Base-by-base conservation (phyloP, 2,797 vertebrate species). In the Bovichtus diacanthus region DNA sequence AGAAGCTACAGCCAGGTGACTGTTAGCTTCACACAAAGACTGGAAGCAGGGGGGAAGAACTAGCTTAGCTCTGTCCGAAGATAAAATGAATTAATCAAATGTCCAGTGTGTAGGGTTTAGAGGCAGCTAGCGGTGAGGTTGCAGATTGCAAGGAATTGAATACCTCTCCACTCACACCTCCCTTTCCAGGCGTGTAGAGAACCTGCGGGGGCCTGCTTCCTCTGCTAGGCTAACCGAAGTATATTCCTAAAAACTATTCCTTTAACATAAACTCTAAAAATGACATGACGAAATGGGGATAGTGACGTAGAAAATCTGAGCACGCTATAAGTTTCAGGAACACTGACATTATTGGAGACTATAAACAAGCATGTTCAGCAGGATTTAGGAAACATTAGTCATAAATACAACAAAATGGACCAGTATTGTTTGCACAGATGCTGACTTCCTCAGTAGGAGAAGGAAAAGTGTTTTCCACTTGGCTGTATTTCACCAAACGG, bases 351-450 rank as follows among this genome's bases (percentile, higher is more conserved):
- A 38, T 7, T 60, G 81, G 77, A 84, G 81, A 90, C 73, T 64
- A 74, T 62, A 75, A 23, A 70, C 43, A 50, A 67, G 65, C 58
- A 58, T 74, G 21, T 76, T 71, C 59, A 74, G 56, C 63, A 70
- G 70, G 23, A 74, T 78, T 79, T 53, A 77, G 61, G 70, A 76
- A 80, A 82, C 43, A 74, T 81, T 53, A 74, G 69, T 84, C 87
- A 84, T 73, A 62, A 76, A 82, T 59, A 69, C 72, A 84, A 82
- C 60, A 77, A 75, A 78, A 80, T 36, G 38, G 71, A 50, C 41
- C 74, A 11, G 47, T 65, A 61, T 71, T 86, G 76, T 91, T 91
- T 87, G 64, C 50, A 91, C 88, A 91, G 84, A 90, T 91, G 90
- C 67, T 58, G 74, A 77, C 63, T 86, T 86, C 81, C 71, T 70